Evolutionary conservation across 2,888 invertebrate species (phyloP).

Genomic region (Chrysodeixis includens): DNA sequence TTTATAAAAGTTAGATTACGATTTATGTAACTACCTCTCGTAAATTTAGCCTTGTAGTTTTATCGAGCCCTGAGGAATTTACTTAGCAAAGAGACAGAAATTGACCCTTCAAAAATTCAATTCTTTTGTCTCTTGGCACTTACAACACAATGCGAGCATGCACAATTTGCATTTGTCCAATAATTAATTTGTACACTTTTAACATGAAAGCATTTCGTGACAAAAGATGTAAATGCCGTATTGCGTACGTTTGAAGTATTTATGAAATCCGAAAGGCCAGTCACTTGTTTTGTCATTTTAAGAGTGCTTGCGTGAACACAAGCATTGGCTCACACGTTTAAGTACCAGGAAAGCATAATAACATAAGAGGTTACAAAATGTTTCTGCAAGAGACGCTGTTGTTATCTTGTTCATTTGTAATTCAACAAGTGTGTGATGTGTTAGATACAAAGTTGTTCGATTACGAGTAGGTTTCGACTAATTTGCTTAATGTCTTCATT

Average conservation of each 20-base stretch:
- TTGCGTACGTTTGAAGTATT: conserved; percentile 15
- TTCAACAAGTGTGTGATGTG: background rate
- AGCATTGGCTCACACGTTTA: conserved; percentile 16
- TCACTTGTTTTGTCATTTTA: conserved; percentile 21
- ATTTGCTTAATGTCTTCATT: background rate
- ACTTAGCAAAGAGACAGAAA: too few species aligned
- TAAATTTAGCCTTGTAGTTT: too few species aligned
- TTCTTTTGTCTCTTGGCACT: too few species aligned
- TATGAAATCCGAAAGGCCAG: conserved; percentile 12
- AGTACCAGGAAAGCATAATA: conserved; percentile 39
- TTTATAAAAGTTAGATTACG: background rate
- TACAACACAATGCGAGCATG: background rate
- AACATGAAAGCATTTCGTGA: conserved; percentile 9
- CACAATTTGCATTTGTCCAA: background rate
- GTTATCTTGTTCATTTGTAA: background rate
- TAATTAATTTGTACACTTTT: background rate
- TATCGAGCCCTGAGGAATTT: too few species aligned
- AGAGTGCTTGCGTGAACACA: conserved; percentile 12
- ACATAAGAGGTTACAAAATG: conserved; percentile 23
- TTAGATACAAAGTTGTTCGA: background rate
- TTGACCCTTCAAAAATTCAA: too few species aligned
- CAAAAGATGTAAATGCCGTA: conserved; percentile 18
- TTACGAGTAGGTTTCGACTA: too few species aligned
- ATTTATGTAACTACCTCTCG: background rate
- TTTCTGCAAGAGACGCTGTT: conserved; percentile 25